Base-by-base conservation (phyloP, 2,797 vertebrate genomes). In the Acipenser oxyrinchus region DNA sequence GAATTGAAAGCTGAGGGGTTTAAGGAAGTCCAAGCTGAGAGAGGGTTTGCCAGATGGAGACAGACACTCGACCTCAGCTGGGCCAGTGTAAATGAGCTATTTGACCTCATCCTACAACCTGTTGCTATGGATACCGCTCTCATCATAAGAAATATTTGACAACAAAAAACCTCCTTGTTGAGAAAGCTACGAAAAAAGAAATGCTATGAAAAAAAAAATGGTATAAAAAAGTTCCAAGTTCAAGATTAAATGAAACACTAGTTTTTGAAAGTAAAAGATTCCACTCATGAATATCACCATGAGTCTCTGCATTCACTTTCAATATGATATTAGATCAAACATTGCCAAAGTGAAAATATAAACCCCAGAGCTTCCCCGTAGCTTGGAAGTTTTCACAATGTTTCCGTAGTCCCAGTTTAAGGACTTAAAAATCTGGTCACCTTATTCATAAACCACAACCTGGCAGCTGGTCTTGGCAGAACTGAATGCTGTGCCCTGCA, bases 201-300 rank as follows among this genome's bases (percentile, higher is more conserved):
- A 8, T 49, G 62, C 57, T n/a, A 60, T 66, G 63, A 69, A 66
- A 72, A 68, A 69, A 60, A 8, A 65, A 66, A 65, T 66, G 49
- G 66, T 66, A 67, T 64, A 75, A 72, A 13, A 13, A 70, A 23
- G 62, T 68, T 72, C 66, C 53, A 7, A 8, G 59, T 73, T 63
- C 69, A 74, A 37, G 23, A 37, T 37, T 37, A 37, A 37, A 37
- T 37, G 23, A 37, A 37, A 37, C 4, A 4, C 23, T 37, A 18
- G 15, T 18, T 18, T 18, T 18, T 18, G 15, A 18, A 18, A 18
- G 15, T n/a, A n/a, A 18, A 18, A 18, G 15, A 18, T 18, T 18
- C 15, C 15, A 18, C 15, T 18, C 15, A 18, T 18, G 15, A 18
- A 18, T 18, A 18, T 18, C 15, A 18, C 15, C 15, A 18, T 1